Base-by-base conservation (phyloP, 35 echinoderm and acorn worm genomes). In the Eucidaris tribuloides region DNA sequence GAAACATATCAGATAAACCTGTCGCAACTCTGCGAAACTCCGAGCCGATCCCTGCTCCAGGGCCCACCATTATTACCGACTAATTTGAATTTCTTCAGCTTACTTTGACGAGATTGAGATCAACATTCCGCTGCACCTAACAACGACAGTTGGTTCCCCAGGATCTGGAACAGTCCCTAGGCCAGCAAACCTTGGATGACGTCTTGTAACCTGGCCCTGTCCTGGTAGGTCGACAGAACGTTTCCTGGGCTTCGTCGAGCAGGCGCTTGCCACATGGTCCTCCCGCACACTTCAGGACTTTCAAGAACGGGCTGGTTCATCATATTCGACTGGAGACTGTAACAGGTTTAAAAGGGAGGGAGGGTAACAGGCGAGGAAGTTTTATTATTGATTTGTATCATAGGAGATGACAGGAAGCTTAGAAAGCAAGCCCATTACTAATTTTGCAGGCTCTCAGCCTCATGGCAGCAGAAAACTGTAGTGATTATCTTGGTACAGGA, bases 261-360 rank as follows among this genome's bases (percentile, higher is more conserved):
- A 92, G n/a, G 42, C 2, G 76, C 76, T 25, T 92, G 62, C n/a
- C 0, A 97, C 83, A 48, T 92, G 94, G 56, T 97, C 94, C 33
- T 97, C 94, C 20, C 94, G 74, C n/a, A 17, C 57, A 82, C 77
- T 97, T 92, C 48, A 92, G 59, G 2, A 97, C 94, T 64, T 86
- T 84, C 40, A 97, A n/a, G 54, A 24, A 89, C 71, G 9, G 94
- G 89, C 33, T 97, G 94, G 59, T 97, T 97, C 65, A 97, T 17
- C 86, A 97, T 80, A 54, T 97, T 97, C 17, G 94, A 97, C 65
- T 97, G 89, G 43, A 93, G 90, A 63, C 94, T 97, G 45, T 25
- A 20, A 32, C 28, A 31, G 42, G 0, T 3, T n/a, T n/a, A n/a
- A n/a, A n/a, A n/a, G n/a, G n/a, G n/a, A n/a, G n/a, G n/a, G n/a